These are phyloP conservation scores for Mythimna lalbum DNA, from an alignment of 2,888 invertebrate species.

Conservation along the genomic window DNA sequence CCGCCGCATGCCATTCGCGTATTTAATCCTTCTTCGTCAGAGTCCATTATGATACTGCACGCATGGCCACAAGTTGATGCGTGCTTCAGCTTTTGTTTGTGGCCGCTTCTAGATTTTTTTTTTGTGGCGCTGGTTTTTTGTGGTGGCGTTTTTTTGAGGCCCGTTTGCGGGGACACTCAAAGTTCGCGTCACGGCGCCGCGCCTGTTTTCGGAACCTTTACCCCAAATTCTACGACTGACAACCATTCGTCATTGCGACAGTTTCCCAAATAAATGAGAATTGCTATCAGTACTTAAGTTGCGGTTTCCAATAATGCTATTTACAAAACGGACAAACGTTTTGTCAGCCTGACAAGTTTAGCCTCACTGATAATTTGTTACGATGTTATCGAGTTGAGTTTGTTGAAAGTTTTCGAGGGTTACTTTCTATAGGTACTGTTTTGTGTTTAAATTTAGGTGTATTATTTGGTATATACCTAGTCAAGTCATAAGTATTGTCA, in stretches of 20 bases:
- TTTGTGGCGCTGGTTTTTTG: no score
- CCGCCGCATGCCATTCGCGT: no score
- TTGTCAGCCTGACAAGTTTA: conserved; percentile 42
- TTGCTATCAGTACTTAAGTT: conserved; percentile 36
- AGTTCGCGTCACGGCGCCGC: no score
- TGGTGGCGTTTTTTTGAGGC: no score
- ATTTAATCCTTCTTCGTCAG: no score
- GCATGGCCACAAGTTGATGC: no score
- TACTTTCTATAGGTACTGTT: background rate
- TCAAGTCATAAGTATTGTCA: no score
- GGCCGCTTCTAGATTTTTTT: no score
- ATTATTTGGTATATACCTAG: no score
- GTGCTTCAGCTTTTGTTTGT: no score
- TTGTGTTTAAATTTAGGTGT: background rate
- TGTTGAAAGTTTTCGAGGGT: conserved; percentile 2
- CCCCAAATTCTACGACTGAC: conserved; percentile 5
- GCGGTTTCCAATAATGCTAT: conserved; percentile 46
- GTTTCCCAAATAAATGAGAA: conserved; percentile 37
- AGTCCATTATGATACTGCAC: no score
- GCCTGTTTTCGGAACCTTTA: background rate
- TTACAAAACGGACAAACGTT: conserved; percentile 39
- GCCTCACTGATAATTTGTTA: conserved; percentile 23
- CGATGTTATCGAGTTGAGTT: conserved; percentile 33
- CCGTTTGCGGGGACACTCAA: no score
- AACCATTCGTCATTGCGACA: conserved; percentile 37